Conservation (phyloP, 92 coral and sea anemone genomes). For the Muricea muricata region DNA sequence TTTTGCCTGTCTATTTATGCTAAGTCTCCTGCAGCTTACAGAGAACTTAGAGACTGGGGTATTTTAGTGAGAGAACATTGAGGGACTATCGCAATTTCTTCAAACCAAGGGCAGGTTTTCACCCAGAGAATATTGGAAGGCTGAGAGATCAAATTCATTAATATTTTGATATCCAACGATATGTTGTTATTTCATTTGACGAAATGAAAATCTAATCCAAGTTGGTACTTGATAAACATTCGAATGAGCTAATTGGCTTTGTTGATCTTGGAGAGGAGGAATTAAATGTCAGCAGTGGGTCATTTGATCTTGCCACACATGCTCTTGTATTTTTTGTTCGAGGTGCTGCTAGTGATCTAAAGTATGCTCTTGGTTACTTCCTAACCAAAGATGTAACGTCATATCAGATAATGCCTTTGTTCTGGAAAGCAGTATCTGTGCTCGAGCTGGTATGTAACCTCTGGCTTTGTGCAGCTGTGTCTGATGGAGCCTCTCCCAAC, state of each 20-base stretch:
- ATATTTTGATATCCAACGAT: no score
- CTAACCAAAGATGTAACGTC: neutral
- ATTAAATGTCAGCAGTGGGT: neutral
- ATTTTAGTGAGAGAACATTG: neutral
- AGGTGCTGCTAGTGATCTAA: neutral
- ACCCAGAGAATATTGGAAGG: neutral
- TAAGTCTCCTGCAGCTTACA: constrained; percentile 11
- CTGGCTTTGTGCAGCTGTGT: neutral
- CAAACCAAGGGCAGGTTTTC: neutral
- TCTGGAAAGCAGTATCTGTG: neutral
- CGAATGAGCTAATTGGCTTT: neutral
- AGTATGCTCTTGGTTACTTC: neutral
- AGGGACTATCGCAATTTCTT: neutral
- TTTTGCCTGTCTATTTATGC: constrained; percentile 11
- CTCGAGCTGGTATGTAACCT: neutral
- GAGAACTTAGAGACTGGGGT: constrained; percentile 1
- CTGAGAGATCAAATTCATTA: neutral
- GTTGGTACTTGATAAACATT: neutral
- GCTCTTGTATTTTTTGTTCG: no score
- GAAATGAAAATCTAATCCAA: neutral
- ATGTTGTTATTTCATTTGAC: neutral
- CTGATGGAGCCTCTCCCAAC: no score
- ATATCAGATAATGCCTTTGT: neutral
- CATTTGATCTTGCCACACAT: no score
- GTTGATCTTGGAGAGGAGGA: neutral